phyloP scores from a whole-genome alignment of 1,140 invertebrate species.

The Philaenus spumarius region DNA sequence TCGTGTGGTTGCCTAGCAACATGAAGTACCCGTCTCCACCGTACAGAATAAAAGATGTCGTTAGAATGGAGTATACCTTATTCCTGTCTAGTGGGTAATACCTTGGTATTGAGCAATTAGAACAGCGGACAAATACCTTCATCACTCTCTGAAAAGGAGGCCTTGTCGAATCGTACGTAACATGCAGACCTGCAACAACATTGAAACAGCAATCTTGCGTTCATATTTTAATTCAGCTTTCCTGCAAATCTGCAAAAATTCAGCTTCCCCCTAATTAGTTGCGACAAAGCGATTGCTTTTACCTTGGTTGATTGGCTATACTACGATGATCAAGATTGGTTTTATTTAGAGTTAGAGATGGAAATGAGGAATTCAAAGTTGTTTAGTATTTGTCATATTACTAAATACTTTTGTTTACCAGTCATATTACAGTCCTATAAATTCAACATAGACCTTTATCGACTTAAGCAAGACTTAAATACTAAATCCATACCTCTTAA shows the following conservation, averaged over 20 bases:
- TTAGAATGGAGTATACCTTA: conserved; percentile 43
- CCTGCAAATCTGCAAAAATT: neutral
- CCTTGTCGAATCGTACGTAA: conserved; percentile 47
- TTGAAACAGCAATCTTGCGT: neutral
- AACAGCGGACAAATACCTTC: conserved; percentile 44
- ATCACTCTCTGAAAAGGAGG: conserved; percentile 45
- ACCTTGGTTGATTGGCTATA: too few relatives aligned
- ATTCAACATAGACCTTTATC: too few relatives aligned
- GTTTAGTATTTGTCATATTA: neutral
- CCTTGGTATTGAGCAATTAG: conserved; percentile 43
- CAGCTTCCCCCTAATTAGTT: too few relatives aligned
- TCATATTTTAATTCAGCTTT: neutral
- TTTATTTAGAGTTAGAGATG: neutral
- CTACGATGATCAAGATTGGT: neutral
- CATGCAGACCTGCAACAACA: conserved; percentile 32
- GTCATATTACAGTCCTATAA: too few relatives aligned
- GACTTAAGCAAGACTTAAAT: too few relatives aligned
- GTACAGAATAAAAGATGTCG: conserved; percentile 43
- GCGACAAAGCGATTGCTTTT: too few relatives aligned
- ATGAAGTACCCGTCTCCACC: conserved; percentile 45
- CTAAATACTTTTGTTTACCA: too few relatives aligned
- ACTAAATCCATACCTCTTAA: too few relatives aligned
- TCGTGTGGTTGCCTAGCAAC: too few relatives aligned
- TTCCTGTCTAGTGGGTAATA: conserved; percentile 36
- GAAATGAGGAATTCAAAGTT: neutral